Evolutionary conservation across 2,113 vertebrate genomes (phyloP).

Genomic region (Eclectus roratus): DNA sequence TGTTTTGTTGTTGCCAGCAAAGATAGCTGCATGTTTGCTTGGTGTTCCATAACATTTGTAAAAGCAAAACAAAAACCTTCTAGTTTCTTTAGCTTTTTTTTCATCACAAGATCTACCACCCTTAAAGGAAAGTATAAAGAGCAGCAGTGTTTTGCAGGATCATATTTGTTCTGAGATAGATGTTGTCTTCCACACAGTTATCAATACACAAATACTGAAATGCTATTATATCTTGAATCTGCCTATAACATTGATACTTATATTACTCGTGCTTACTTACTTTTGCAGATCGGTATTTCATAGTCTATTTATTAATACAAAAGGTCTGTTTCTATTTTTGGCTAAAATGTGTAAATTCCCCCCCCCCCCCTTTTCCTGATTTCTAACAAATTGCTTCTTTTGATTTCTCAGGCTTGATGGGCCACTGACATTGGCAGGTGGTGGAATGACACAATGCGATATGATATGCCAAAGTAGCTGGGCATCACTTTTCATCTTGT

Average conservation of each 20-base stretch:
- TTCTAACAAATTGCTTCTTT: slow-evolving; percentile 37
- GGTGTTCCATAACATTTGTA: not conserved
- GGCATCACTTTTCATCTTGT: slow-evolving; percentile 25
- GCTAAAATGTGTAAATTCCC: not conserved
- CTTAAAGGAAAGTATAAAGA: not conserved
- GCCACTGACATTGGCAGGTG: slow-evolving; percentile 33
- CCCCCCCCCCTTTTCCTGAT: not conserved
- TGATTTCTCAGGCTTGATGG: slow-evolving; percentile 49
- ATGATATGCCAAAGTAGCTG: slow-evolving; percentile 41
- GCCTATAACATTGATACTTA: not conserved
- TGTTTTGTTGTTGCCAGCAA: not conserved
- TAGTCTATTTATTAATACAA: not conserved
- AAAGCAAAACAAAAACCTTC: not conserved
- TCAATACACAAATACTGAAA: not conserved
- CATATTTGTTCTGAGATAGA: not conserved
- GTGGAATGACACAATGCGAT: slow-evolving; percentile 26
- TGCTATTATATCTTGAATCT: not conserved
- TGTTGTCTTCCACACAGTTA: not conserved
- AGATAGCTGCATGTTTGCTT: not conserved
- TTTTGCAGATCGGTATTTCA: not conserved
- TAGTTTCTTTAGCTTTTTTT: not conserved
- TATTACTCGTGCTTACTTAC: not conserved
- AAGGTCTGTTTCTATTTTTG: not conserved
- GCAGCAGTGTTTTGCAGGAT: not conserved
- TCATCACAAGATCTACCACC: not conserved